Base-by-base conservation (phyloP, 2,888 invertebrate species). In the Catocala sponsa region DNA sequence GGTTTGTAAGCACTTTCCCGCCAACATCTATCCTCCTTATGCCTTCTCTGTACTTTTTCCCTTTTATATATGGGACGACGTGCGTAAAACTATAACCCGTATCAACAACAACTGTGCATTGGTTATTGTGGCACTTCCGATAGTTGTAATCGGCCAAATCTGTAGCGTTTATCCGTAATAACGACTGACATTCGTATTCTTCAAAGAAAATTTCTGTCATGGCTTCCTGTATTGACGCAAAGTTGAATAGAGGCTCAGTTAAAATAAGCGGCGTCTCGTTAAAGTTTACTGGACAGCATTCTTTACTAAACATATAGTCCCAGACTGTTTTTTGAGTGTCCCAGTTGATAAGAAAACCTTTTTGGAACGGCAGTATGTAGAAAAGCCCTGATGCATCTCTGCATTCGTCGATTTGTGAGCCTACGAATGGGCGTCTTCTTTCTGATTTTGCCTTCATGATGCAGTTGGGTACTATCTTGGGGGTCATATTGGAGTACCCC, bases 371-470 rank as follows among this genome's bases (percentile, higher is more conserved):
- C 57, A 99, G 92, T 57, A 99, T 97, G 85, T 98, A 99, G 89
- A 97, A 99, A 0, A 99, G 92, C 0, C 99, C 98, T 0, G 99
- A 99, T 0, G 98, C 97, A 86, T 99, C 99, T 33, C 99, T 95
- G 84, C 99, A 99, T 76, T 99, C 99, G 66, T 99, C 98, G 12
- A 99, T 97, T 94, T 99, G 99, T 0, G 93, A 91, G 80, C 97
- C 99, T 59, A 99, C 96, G 88, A 99, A 99, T 0, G 98, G 97
- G 48, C 99, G 95, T 9, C 99, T 96, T 57, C 99, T 95, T 89
- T 99, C 99, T 55, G 98, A 98, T 91, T 99, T 99, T 0, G 99
- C 99, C 95, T 99, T 99, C 96, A 99, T 98, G 35, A 99, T 98
- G 82, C 98, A 98, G 91, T 99, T 99, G 0, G 99, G 99, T 55